Conservation (phyloP, 2,888 invertebrate genomes). For the Drosophila melanosoma region DNA sequence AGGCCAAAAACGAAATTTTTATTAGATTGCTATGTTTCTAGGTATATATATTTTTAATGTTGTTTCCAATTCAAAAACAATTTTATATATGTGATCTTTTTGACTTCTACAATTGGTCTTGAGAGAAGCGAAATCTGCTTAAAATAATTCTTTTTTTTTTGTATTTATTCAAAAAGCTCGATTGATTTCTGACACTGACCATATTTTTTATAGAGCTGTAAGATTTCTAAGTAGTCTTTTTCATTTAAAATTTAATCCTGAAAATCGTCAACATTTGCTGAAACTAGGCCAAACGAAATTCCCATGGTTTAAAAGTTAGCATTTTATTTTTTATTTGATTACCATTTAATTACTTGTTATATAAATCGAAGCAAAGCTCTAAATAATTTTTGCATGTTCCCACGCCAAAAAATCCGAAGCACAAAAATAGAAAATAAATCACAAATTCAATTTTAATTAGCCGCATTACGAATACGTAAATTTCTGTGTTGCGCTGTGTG, state of each 20-base stretch:
- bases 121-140: background rate
- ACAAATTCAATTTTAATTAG: conserved; percentile 74
- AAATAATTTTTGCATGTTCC: conserved; percentile 53
- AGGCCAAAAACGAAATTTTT: conserved; percentile 6
- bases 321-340: conserved; percentile 36
- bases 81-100: background rate
- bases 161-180: background rate
- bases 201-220: background rate
- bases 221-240: background rate
- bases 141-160: background rate
- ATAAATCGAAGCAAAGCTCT: conserved; percentile 50
- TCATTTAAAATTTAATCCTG: background rate
- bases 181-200: background rate
- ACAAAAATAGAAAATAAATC: conserved; percentile 34
- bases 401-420: conserved; percentile 48
- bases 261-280: background rate
- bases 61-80: background rate
- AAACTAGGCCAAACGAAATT: conserved; percentile 7
- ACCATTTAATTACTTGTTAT: conserved; percentile 53
- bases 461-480: conserved; percentile 74
- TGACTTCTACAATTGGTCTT: background rate
- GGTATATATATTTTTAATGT: background rate
- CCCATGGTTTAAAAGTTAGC: conserved; percentile 30
- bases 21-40: background rate
- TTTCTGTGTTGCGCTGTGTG: conserved; percentile 43